These are phyloP conservation scores for Brachionus koreanus DNA, from an alignment of 1,140 invertebrate genomes.

Conservation along the genomic window DNA sequence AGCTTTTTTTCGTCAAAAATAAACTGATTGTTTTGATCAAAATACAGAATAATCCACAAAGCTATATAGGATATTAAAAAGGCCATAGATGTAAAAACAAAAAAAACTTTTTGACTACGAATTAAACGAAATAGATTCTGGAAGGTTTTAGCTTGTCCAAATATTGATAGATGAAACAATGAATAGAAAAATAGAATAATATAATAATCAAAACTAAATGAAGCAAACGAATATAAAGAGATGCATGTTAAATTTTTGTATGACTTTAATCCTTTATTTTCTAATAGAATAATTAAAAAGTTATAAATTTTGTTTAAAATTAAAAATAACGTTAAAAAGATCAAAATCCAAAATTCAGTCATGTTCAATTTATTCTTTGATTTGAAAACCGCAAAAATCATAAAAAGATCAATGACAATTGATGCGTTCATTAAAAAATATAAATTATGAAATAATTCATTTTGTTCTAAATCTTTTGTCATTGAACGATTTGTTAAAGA, in stretches of 20 bases:
- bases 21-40: background rate
- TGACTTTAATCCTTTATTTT: background rate
- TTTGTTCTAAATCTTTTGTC: too few relatives aligned
- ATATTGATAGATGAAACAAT: background rate
- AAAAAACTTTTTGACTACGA: background rate
- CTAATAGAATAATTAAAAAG: background rate
- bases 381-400: background rate
- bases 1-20: background rate
- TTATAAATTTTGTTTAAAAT: background rate
- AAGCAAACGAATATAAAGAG: background rate
- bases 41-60: background rate
- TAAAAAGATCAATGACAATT: background rate
- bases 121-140: background rate
- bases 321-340: background rate
- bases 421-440: background rate
- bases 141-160: background rate
- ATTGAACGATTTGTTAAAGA: too few relatives aligned
- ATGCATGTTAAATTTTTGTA: background rate
- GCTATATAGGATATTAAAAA: background rate
- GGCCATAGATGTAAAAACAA: background rate
- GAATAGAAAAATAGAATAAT: background rate
- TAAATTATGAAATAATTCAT: background rate
- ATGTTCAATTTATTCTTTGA: background rate
- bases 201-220: background rate
- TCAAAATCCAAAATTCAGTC: background rate